These are phyloP conservation scores for Callorhinus ursinus DNA, from an alignment of 2,113 vertebrate genomes.

Conservation along the genomic window DNA sequence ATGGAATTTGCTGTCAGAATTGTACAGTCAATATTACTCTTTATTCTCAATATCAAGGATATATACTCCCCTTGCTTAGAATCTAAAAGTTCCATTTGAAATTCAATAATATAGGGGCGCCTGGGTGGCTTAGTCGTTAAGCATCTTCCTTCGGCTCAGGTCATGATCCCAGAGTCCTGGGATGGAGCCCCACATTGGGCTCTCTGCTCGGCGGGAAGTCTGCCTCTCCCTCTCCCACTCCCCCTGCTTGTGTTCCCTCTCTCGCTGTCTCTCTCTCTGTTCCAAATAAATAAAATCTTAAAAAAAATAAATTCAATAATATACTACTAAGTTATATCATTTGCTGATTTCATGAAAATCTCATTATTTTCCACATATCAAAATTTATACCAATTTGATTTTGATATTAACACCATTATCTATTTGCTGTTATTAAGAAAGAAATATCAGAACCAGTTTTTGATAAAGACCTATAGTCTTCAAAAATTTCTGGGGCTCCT, in stretches of 20 bases:
- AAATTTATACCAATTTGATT: neutral
- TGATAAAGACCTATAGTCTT: neutral
- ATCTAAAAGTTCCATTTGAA: neutral
- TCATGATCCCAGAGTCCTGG: no score
- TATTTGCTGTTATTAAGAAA: neutral
- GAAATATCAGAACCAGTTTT: neutral
- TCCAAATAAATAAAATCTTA: no score
- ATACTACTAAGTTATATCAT: neutral
- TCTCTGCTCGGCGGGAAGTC: no score
- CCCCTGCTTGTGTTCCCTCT: no score
- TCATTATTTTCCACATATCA: neutral
- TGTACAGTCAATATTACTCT: neutral
- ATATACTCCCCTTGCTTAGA: neutral
- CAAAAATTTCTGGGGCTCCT: neutral
- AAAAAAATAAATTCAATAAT: neutral
- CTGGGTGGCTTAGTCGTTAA: no score
- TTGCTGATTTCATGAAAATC: neutral
- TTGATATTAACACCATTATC: neutral
- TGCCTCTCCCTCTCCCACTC: no score
- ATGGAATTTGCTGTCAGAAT: neutral
- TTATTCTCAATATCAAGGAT: neutral
- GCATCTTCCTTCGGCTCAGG: no score
- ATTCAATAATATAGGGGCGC: neutral
- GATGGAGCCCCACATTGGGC: no score
- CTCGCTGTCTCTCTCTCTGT: no score